Evolutionary conservation across 2,113 vertebrate genomes (phyloP).

Genomic region (Oncorhynchus clarkii): DNA sequence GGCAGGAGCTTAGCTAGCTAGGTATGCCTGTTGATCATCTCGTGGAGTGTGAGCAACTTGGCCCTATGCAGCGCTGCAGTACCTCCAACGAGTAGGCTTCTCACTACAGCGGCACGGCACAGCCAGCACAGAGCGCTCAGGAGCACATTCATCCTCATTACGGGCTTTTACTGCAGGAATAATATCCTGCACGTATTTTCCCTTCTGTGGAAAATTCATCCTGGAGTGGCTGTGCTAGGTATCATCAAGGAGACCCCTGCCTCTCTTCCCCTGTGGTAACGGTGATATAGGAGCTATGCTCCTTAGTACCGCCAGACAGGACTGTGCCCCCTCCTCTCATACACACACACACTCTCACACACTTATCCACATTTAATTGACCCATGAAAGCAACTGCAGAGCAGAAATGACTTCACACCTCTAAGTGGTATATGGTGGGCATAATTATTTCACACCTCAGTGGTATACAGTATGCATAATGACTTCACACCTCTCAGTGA

Average conservation of each 20-base stretch:
- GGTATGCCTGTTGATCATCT: neutral
- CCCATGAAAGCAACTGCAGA: neutral
- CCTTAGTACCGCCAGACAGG: neutral
- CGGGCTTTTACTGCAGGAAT: neutral
- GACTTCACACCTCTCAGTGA: neutral
- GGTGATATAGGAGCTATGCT: slow-evolving; percentile 7
- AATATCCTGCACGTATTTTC: neutral
- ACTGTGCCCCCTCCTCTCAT: neutral
- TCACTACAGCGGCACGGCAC: neutral
- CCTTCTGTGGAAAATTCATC: slow-evolving; percentile 15
- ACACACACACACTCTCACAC: neutral
- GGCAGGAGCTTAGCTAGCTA: neutral
- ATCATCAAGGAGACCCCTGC: slow-evolving; percentile 18
- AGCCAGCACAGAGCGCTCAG: neutral
- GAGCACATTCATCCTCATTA: slow-evolving; percentile 7
- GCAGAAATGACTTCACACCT: neutral
- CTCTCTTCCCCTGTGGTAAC: slow-evolving; percentile 12
- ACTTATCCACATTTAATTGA: too few species aligned
- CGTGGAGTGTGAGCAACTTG: neutral
- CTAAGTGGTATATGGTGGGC: neutral
- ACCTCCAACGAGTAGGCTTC: neutral
- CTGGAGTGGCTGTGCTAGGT: slow-evolving; percentile 2
- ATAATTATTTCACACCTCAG: too few species aligned
- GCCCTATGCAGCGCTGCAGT: neutral
- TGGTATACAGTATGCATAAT: too few species aligned